phyloP scores from a whole-genome alignment of 2,113 vertebrate genomes.

The Cardinalis cardinalis region DNA sequence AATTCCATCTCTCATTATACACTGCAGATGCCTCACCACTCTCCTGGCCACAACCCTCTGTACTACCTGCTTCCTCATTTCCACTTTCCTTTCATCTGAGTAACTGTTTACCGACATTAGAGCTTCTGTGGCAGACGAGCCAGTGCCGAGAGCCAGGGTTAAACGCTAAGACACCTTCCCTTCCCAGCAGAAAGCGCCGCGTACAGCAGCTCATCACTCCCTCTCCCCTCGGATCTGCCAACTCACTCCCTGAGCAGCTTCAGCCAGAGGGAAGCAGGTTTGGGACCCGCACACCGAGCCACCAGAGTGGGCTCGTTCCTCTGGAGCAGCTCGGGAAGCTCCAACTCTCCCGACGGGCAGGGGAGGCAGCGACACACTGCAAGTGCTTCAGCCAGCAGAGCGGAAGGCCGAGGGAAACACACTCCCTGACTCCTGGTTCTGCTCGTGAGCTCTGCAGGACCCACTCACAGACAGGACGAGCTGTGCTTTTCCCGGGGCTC shows the following conservation, averaged over 20 bases:
- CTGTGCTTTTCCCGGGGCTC: fast-evolving
- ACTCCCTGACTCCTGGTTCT: fast-evolving
- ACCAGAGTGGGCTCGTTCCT: fast-evolving
- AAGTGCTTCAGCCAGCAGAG: background rate
- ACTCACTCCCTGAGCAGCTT: background rate
- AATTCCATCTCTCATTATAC: background rate
- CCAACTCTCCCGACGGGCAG: background rate
- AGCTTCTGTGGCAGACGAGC: background rate
- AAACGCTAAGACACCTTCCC: background rate
- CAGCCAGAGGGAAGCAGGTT: background rate
- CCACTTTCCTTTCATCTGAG: background rate
- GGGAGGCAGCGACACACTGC: background rate
- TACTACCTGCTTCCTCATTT: background rate
- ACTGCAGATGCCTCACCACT: too few species aligned
- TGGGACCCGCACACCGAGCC: background rate
- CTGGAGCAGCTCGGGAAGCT: background rate
- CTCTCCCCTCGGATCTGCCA: background rate
- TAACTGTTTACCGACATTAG: background rate
- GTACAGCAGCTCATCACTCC: background rate
- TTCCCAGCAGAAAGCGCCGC: background rate
- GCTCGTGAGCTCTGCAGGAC: fast-evolving
- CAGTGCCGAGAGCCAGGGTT: fast-evolving
- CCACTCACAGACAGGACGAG: fast-evolving
- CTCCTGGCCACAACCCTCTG: background rate
- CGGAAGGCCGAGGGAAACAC: background rate